Conservation (phyloP, 2,888 invertebrate species). For the Diploptera punctata region DNA sequence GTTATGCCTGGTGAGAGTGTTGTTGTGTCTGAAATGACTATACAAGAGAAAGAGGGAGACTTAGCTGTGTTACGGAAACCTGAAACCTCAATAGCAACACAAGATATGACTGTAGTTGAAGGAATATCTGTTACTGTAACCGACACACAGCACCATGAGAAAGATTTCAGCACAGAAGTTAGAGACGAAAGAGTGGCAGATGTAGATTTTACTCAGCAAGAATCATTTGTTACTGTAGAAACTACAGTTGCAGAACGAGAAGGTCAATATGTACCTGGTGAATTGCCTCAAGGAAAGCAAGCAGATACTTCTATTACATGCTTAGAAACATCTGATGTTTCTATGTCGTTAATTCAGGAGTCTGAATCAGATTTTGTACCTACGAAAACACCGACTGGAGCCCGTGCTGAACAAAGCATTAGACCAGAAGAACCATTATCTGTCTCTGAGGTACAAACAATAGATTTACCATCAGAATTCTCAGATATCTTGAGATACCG, state of each 20-base stretch:
- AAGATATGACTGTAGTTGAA: slow-evolving; percentile 58
- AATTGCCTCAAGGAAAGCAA: slow-evolving; percentile 55
- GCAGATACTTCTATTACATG: slow-evolving; percentile 58
- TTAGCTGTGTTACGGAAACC: slow-evolving; percentile 57
- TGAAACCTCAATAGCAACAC: slow-evolving; percentile 57
- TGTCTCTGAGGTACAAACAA: slow-evolving; percentile 64
- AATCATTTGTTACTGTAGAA: slow-evolving; percentile 65
- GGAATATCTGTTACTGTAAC: slow-evolving; percentile 65
- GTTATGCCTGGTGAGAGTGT: slow-evolving; percentile 68
- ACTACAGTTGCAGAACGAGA: slow-evolving; percentile 68
- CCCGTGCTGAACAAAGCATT: slow-evolving; percentile 64
- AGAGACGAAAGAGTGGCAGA: slow-evolving; percentile 63
- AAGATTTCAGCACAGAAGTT: slow-evolving; percentile 32
- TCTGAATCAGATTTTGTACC: slow-evolving; percentile 64
- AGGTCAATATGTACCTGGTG: slow-evolving; percentile 57
- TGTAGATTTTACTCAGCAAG: slow-evolving; percentile 66
- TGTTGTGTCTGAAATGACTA: slow-evolving; percentile 60
- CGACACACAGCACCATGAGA: slow-evolving; percentile 60
- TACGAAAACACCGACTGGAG: slow-evolving; percentile 59
- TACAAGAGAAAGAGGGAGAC: slow-evolving; percentile 71
- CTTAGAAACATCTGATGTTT: slow-evolving; percentile 64
- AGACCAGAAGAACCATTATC: slow-evolving; percentile 65
- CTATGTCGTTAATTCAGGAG: slow-evolving; percentile 69
- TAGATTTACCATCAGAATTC: slow-evolving; percentile 62
- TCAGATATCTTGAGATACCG: slow-evolving; percentile 61